Conservation (phyloP, 2,113 vertebrate genomes). For the Psettodes erumei region DNA sequence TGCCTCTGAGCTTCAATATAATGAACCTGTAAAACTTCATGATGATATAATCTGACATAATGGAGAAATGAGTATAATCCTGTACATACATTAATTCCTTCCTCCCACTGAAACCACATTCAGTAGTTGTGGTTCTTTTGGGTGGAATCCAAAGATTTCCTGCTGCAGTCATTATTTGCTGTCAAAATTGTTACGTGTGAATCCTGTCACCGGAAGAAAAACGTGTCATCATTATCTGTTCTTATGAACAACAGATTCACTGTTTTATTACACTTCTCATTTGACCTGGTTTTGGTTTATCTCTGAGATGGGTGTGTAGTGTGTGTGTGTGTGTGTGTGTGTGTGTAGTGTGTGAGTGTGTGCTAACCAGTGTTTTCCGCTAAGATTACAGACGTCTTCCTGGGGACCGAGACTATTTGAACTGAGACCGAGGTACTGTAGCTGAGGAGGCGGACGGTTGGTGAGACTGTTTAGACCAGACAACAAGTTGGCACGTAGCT, state of each 20-base stretch:
- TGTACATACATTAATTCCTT: background rate
- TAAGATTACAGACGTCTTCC: constrained; percentile 74
- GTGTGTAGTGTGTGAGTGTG: background rate
- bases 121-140: background rate
- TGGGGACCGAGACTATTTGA: constrained; percentile 81
- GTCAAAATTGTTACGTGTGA: background rate
- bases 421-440: constrained; percentile 87
- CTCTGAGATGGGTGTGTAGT: background rate
- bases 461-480: constrained; percentile 79
- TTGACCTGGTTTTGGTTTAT: constrained; percentile 25
- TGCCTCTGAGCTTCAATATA: background rate
- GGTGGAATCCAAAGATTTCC: background rate
- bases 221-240: background rate
- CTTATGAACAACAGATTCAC: background rate
- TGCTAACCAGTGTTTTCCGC: constrained; percentile 84
- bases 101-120: background rate
- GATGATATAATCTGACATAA: background rate
- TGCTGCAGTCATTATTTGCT: background rate
- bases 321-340: constrained; percentile 16
- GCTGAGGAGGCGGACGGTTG: constrained; percentile 55
- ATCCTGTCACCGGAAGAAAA: background rate
- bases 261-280: background rate
- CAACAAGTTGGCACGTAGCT: constrained; percentile 86
- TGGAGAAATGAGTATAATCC: background rate
- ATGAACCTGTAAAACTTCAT: background rate